Conservation (phyloP, 1,140 invertebrate genomes). For the Aphelinus certus region DNA sequence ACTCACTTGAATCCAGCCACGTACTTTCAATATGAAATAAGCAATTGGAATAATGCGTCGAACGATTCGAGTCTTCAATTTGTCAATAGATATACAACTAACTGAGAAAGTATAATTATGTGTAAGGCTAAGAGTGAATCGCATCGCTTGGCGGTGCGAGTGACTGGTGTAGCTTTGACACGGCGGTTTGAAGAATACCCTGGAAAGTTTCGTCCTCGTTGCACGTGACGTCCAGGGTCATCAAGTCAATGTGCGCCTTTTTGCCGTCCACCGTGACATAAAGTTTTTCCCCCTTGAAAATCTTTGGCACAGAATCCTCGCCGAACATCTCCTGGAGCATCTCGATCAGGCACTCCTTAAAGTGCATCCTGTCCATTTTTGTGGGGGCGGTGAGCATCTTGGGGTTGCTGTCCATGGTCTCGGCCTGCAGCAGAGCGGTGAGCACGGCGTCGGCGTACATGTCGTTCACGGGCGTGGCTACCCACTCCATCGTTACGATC, state of each 20-base stretch:
- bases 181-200: conserved; percentile 86
- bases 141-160: conserved; percentile 75
- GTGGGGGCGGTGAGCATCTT: conserved; percentile 71
- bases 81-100: too few relatives aligned
- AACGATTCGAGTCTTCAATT: too few relatives aligned
- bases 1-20: too few relatives aligned
- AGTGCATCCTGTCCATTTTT: conserved; percentile 86
- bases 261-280: conserved; percentile 87
- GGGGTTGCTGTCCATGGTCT: conserved; percentile 71
- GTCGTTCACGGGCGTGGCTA: conserved; percentile 93
- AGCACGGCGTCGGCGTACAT: conserved; percentile 98
- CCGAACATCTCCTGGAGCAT: conserved; percentile 96
- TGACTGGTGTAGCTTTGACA: conserved; percentile 85
- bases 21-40: too few relatives aligned
- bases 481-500: conserved; percentile 91
- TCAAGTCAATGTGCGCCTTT: conserved; percentile 86
- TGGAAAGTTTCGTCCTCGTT: conserved; percentile 83
- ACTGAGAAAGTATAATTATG: too few relatives aligned
- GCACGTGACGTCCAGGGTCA: conserved; percentile 82
- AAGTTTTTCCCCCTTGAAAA: conserved; percentile 90
- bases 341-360: conserved; percentile 92
- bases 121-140: too few relatives aligned
- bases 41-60: too few relatives aligned
- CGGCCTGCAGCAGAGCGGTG: conserved; percentile 82
- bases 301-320: conserved; percentile 91